Evolutionary conservation across 2,113 vertebrate genomes (phyloP).

Genomic region (Perccottus glenii): DNA sequence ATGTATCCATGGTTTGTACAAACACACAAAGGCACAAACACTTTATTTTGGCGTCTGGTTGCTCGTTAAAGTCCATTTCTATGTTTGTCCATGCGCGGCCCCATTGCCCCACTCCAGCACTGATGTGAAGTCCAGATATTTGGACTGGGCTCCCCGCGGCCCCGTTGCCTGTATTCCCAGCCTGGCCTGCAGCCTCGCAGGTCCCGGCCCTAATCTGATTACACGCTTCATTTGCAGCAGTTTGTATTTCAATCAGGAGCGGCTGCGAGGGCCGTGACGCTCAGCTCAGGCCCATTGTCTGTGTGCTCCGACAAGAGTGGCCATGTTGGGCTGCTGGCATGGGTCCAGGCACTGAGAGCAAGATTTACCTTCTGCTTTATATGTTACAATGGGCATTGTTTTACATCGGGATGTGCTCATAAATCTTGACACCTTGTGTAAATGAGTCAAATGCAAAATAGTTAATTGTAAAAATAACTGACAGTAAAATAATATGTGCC

Average conservation of each 20-base stretch:
- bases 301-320: constrained; percentile 73
- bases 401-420: no score
- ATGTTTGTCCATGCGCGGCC: not conserved
- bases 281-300: constrained; percentile 81
- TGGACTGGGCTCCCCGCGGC: constrained; percentile 57
- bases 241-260: constrained; percentile 95
- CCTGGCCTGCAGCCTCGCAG: constrained; percentile 53
- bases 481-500: no score
- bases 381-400: no score
- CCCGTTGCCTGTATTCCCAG: constrained; percentile 56
- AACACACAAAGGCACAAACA: not conserved
- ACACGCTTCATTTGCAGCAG: constrained; percentile 96
- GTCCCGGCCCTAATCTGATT: constrained; percentile 90
- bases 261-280: constrained; percentile 82
- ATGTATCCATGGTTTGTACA: not conserved
- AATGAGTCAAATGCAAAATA: no score
- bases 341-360: constrained; percentile 1
- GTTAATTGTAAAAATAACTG: no score
- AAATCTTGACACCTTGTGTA: no score
- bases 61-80: not conserved
- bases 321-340: constrained; percentile 33
- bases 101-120: constrained; percentile 8
- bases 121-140: constrained; percentile 68
- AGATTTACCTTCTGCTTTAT: not conserved
- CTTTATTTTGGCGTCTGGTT: not conserved